These are phyloP conservation scores for Nemopilema nomurai DNA, from an alignment of 30 jellyfish, hydroid and myxozoan genomes.

Conservation along the genomic window DNA sequence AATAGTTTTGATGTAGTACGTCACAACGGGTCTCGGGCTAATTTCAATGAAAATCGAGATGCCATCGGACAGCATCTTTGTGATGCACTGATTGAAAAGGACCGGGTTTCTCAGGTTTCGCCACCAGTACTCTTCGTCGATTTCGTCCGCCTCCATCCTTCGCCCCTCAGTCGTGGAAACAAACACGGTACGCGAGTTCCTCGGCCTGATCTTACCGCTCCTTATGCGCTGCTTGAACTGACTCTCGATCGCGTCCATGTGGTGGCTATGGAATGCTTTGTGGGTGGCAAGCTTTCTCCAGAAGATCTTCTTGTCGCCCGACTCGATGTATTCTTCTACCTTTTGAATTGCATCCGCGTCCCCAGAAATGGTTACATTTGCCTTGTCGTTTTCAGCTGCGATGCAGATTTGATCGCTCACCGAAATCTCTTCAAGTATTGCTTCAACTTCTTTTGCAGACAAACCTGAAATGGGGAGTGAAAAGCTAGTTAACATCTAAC, in stretches of 20 bases:
- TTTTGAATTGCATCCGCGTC: slow-evolving; percentile 62
- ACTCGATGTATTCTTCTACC: slow-evolving; percentile 26
- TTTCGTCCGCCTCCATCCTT: slow-evolving; percentile 19
- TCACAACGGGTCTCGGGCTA: slow-evolving; percentile 68
- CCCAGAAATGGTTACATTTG: slow-evolving; percentile 63
- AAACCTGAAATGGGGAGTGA: slow-evolving; percentile 18
- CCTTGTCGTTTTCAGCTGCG: slow-evolving; percentile 68
- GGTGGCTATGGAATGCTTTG: slow-evolving; percentile 77
- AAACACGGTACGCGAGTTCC: slow-evolving; percentile 11
- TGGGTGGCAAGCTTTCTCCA: slow-evolving; percentile 63
- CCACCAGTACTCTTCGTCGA: slow-evolving; percentile 68
- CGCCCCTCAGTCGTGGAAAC: slow-evolving; percentile 53
- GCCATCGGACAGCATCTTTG: slow-evolving; percentile 30
- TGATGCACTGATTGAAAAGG: slow-evolving; percentile 37
- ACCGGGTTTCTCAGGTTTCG: slow-evolving; percentile 57
- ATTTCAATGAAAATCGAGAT: slow-evolving; percentile 47
- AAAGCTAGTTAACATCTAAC: not conserved
- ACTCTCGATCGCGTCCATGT: slow-evolving; percentile 55
- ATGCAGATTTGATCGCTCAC: slow-evolving; percentile 45
- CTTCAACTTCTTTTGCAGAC: slow-evolving; percentile 35
- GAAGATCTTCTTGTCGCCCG: slow-evolving; percentile 24
- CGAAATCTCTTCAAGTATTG: slow-evolving; percentile 29
- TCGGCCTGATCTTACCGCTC: slow-evolving; percentile 44
- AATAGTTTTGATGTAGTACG: slow-evolving; percentile 54
- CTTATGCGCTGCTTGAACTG: slow-evolving; percentile 26